Percentiles rank a stretch among this genome's conserved stretches.
These are phyloP conservation scores for Dolomedes plantarius DNA, from an alignment of 2,888 invertebrate genomes.

Conservation along the genomic window DNA sequence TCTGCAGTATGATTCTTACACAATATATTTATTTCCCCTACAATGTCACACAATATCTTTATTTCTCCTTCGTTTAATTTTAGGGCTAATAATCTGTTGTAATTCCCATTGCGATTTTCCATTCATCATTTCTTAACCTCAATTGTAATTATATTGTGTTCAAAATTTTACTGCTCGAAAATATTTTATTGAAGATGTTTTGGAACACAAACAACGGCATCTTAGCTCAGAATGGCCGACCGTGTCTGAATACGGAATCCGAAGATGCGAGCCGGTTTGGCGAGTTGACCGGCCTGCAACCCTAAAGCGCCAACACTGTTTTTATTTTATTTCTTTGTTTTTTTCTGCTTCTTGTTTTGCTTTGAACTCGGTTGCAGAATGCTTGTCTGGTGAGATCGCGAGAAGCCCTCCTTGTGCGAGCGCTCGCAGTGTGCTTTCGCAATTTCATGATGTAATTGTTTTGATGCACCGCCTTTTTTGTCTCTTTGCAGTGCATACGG, in stretches of 20 bases:
- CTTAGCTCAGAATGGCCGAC: background rate
- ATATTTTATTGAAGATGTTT: too few species aligned
- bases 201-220: too few species aligned
- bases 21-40: too few species aligned
- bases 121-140: too few species aligned
- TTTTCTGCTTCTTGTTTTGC: slow-evolving; percentile 13
- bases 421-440: background rate
- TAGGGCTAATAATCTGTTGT: too few species aligned
- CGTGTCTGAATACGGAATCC: background rate
- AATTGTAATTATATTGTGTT: too few species aligned
- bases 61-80: too few species aligned
- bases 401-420: background rate
- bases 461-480: background rate
- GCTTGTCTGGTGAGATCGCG: slow-evolving; percentile 4
- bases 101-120: too few species aligned
- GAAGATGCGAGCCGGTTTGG: slow-evolving; percentile 55
- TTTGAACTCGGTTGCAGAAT: slow-evolving; percentile 20
- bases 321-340: slow-evolving; percentile 18
- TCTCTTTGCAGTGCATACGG: slow-evolving; percentile 88
- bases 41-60: too few species aligned
- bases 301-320: slow-evolving; percentile 52
- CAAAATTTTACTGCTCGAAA: too few species aligned
- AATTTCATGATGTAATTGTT: background rate
- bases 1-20: too few species aligned
- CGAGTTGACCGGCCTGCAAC: slow-evolving; percentile 51